Conservation (phyloP, 2,888 invertebrate species). For the Periphyllus acericola region DNA sequence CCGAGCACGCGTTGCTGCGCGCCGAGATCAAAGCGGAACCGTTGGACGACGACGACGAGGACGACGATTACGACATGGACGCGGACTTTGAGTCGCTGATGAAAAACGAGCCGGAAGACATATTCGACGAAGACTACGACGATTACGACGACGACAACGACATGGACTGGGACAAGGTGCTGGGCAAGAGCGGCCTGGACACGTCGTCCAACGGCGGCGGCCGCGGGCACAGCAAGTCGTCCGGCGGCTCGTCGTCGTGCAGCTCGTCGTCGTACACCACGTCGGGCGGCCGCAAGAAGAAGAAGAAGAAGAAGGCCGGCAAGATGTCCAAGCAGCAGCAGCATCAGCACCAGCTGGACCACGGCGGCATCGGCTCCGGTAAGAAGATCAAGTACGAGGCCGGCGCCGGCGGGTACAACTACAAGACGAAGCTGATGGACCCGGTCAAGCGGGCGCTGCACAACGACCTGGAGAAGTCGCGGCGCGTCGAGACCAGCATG, state of each 20-base stretch:
- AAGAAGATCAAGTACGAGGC: constrained; percentile 53
- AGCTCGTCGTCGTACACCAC: constrained; percentile 28
- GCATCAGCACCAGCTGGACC: not conserved
- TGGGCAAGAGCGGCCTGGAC: not conserved
- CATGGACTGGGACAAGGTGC: constrained; percentile 50
- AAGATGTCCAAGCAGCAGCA: not conserved
- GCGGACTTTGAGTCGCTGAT: constrained; percentile 46
- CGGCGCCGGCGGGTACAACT: constrained; percentile 38
- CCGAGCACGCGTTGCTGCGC: not conserved
- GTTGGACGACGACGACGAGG: constrained; percentile 33
- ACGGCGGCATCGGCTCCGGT: not conserved
- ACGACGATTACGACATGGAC: constrained; percentile 53
- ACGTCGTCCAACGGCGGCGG: not conserved
- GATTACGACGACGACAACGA: constrained; percentile 54
- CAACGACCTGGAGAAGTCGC: constrained; percentile 58
- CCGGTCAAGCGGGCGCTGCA: constrained; percentile 58
- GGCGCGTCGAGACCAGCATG: constrained; percentile 59
- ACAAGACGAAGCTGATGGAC: constrained; percentile 59
- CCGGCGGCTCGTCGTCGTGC: constrained; percentile 32
- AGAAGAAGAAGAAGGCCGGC: constrained; percentile 23
- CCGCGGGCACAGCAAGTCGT: constrained; percentile 6
- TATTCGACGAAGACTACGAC: constrained; percentile 47
- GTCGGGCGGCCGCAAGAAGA: constrained; percentile 24
- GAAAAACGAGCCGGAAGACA: constrained; percentile 55
- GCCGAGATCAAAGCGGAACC: constrained; percentile 6